These are phyloP conservation scores for Saturnia pavonia DNA, from an alignment of 2,888 invertebrate genomes.

Conservation along the genomic window DNA sequence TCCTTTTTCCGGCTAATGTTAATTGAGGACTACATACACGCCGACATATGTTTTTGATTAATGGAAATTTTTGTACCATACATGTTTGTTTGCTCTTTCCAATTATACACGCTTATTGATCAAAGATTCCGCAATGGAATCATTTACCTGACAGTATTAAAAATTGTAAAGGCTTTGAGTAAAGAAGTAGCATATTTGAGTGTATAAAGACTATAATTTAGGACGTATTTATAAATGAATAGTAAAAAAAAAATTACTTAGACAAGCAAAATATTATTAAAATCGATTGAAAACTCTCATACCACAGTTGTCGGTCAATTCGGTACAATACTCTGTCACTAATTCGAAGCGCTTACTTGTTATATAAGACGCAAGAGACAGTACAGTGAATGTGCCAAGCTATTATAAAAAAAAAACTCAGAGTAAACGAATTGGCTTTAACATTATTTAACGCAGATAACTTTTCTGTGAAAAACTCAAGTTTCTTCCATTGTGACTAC, in stretches of 20 bases:
- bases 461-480: background rate
- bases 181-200: no score
- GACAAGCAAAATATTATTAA: no score
- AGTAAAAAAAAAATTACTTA: no score
- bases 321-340: background rate
- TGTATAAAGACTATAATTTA: no score
- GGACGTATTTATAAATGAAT: no score
- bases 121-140: background rate
- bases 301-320: background rate
- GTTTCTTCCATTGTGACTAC: background rate
- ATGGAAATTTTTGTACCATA: background rate
- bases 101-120: background rate
- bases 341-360: background rate
- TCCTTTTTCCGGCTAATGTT: conserved; percentile 16
- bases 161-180: background rate
- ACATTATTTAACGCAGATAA: no score
- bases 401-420: no score
- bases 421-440: no score
- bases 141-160: background rate
- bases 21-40: background rate
- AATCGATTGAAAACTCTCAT: background rate
- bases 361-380: no score
- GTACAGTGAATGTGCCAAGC: no score
- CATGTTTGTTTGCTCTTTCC: background rate
- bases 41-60: conserved; percentile 7